Conservation (phyloP, 2,888 invertebrate species). For the Nebria brevicollis region DNA sequence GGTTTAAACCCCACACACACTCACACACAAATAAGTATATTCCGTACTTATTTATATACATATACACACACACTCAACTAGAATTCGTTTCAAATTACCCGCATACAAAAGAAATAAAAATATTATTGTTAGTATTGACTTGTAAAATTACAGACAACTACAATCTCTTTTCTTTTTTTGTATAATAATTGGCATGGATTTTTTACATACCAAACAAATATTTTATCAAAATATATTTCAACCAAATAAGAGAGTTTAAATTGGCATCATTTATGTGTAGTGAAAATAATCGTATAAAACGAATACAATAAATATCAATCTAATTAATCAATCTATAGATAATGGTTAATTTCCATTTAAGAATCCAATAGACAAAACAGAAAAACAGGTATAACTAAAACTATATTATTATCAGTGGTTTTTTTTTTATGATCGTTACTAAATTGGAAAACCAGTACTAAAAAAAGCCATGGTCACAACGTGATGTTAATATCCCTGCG, state of each 20-base stretch:
- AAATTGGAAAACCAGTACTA: slow-evolving; percentile 7
- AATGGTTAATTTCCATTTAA: background rate
- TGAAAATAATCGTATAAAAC: background rate
- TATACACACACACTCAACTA: background rate
- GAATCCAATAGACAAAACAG: background rate
- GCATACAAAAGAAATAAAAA: slow-evolving; percentile 7
- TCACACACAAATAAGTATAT: background rate
- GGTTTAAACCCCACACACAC: slow-evolving; percentile 16
- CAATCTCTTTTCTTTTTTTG: background rate
- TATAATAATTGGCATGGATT: too few relatives aligned
- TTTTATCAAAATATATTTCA: too few relatives aligned
- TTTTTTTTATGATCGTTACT: slow-evolving; percentile 15
- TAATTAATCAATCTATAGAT: background rate
- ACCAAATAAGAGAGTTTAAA: too few relatives aligned
- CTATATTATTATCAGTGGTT: slow-evolving; percentile 3
- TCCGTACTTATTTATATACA: background rate
- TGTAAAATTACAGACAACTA: background rate
- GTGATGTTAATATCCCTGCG: slow-evolving; percentile 6
- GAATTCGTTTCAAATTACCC: slow-evolving; percentile 12
- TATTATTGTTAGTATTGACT: slow-evolving; percentile 7
- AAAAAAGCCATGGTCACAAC: background rate
- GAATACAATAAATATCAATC: background rate
- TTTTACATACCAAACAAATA: too few relatives aligned
- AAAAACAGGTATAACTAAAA: background rate
- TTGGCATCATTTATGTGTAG: background rate